phyloP scores from a whole-genome alignment of 1,140 invertebrate genomes.

The Mactra quadrangularis region DNA sequence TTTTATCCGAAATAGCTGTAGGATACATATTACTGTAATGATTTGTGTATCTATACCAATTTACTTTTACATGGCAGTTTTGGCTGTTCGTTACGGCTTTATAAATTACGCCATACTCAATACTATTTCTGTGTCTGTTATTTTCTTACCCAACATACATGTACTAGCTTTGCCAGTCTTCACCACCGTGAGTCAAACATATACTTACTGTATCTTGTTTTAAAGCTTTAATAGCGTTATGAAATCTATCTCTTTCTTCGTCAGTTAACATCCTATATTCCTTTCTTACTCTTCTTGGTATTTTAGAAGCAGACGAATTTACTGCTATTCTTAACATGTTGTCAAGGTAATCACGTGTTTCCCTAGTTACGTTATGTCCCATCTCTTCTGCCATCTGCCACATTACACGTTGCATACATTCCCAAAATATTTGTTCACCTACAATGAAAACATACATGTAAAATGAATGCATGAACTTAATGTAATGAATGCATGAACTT shows the following conservation, averaged over 20 bases:
- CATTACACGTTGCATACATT: constrained; percentile 62
- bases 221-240: constrained; percentile 78
- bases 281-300: constrained; percentile 66
- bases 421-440: constrained; percentile 61
- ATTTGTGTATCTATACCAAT: too few species aligned
- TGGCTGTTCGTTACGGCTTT: too few species aligned
- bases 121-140: too few species aligned
- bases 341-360: constrained; percentile 53
- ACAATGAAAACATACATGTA: neutral
- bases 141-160: too few species aligned
- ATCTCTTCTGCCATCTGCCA: constrained; percentile 61
- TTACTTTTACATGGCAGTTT: too few species aligned
- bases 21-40: too few species aligned
- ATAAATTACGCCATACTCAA: too few species aligned
- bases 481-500: too few species aligned
- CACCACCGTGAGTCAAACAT: too few species aligned
- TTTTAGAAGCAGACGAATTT: constrained; percentile 42
- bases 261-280: constrained; percentile 82
- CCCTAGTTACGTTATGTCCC: constrained; percentile 43
- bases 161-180: too few species aligned
- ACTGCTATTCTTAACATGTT: constrained; percentile 21
- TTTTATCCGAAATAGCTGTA: too few species aligned
- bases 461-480: too few species aligned
- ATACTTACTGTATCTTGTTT: constrained; percentile 82
- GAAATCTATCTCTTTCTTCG: constrained; percentile 77